These are phyloP conservation scores for Macrocentrus cingulum DNA, from an alignment of 1,140 invertebrate species.

Conservation along the genomic window DNA sequence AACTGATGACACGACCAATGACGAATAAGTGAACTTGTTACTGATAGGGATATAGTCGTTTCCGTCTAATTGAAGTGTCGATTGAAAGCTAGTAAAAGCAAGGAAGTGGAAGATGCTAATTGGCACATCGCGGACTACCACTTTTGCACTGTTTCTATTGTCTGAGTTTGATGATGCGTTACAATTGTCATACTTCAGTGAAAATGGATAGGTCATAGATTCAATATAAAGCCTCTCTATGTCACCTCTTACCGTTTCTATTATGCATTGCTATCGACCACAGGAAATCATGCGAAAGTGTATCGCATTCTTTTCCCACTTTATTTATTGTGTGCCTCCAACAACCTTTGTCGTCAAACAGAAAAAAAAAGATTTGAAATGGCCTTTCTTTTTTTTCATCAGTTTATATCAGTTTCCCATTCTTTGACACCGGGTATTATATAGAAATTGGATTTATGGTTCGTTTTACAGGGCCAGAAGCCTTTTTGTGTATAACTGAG, in stretches of 20 bases:
- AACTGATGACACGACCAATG: no score
- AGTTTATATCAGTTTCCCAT: no score
- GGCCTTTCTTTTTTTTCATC: no score
- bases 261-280: not conserved
- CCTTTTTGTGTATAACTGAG: no score
- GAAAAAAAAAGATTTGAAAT: constrained; percentile 4
- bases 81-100: constrained; percentile 1
- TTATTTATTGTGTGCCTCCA: constrained; percentile 1
- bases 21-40: constrained; percentile 3
- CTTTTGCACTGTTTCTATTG: not conserved
- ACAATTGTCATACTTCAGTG: not conserved
- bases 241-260: not conserved
- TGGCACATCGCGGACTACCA: not conserved
- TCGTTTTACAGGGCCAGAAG: no score
- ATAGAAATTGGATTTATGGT: no score
- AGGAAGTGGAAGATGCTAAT: constrained; percentile 13
- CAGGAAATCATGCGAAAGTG: not conserved
- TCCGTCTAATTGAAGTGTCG: not conserved
- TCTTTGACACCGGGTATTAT: no score
- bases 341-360: not conserved
- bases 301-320: not conserved
- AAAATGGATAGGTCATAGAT: constrained; percentile 3
- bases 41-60: not conserved
- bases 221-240: constrained; percentile 1
- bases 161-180: not conserved